Conservation (phyloP, 37 sponge, comb jelly and placozoan genomes). For the Diacarnus erythraeanus region DNA sequence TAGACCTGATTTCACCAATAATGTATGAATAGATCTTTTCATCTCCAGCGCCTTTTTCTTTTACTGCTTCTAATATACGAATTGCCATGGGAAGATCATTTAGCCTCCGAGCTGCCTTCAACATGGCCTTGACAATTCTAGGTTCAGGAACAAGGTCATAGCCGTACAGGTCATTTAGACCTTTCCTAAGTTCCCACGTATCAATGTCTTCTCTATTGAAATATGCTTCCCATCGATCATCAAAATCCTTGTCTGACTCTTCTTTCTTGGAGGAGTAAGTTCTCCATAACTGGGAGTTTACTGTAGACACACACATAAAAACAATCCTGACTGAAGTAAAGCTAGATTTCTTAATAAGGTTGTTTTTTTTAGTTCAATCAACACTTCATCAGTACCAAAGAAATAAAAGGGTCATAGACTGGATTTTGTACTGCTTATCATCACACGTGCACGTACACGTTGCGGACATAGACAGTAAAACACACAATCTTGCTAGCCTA, state of each 20-base stretch:
- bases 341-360: not conserved
- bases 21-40: constrained; percentile 79
- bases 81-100: constrained; percentile 86
- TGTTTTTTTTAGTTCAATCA: too few relatives aligned
- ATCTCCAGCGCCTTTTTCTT: constrained; percentile 78
- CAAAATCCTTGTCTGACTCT: constrained; percentile 76
- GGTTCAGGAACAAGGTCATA: constrained; percentile 94
- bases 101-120: constrained; percentile 78
- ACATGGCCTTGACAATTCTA: constrained; percentile 79
- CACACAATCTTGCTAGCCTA: too few relatives aligned
- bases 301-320: not conserved
- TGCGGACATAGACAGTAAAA: too few relatives aligned
- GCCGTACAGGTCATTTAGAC: constrained; percentile 89
- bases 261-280: constrained; percentile 13
- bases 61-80: constrained; percentile 88
- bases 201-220: constrained; percentile 78
- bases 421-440: too few relatives aligned
- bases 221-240: constrained; percentile 78
- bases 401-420: too few relatives aligned
- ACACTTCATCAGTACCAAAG: too few relatives aligned
- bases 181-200: constrained; percentile 68
- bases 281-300: not conserved
- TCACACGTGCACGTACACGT: too few relatives aligned
- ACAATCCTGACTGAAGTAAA: not conserved
- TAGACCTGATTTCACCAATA: constrained; percentile 68